Percentiles rank a stretch among this genome's conserved stretches.
Evolutionary conservation across 2,888 invertebrate genomes (phyloP).

Genomic region (Dynastes grantii): DNA sequence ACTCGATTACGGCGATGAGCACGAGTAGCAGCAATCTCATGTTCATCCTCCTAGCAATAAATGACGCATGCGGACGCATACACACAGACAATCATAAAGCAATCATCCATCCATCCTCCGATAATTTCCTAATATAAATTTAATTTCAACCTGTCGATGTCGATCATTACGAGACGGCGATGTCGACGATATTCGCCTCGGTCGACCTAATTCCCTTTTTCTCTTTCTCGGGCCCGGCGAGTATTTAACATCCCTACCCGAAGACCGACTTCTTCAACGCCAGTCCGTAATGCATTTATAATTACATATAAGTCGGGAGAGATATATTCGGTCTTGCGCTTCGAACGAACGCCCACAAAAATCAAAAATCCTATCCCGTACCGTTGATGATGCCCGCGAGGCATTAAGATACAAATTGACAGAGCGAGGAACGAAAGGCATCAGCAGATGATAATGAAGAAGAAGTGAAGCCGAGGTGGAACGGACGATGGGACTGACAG

Average conservation of each 20-base stretch:
- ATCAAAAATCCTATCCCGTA: conserved; percentile 67
- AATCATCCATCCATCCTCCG: conserved; percentile 5
- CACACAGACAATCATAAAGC: conserved; percentile 15
- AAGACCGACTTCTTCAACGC: conserved; percentile 2
- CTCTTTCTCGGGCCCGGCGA: conserved; percentile 12
- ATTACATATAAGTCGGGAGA: conserved; percentile 5
- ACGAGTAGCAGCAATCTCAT: background rate
- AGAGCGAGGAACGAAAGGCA: conserved; percentile 54
- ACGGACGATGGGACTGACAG: background rate
- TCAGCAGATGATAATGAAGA: conserved; percentile 4
- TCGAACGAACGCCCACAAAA: conserved; percentile 66
- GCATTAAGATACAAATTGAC: conserved; percentile 68
- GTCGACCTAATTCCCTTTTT: background rate
- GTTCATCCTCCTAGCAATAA: background rate
- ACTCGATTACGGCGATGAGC: no score
- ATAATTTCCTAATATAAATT: conserved; percentile 21
- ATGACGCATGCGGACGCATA: background rate
- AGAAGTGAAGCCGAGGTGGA: background rate
- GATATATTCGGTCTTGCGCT: conserved; percentile 7
- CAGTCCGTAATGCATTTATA: conserved; percentile 16
- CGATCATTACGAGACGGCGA: conserved; percentile 4
- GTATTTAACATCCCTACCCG: background rate
- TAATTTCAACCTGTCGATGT: conserved; percentile 25
- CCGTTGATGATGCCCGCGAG: conserved; percentile 67
- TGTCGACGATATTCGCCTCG: background rate